These are phyloP conservation scores for Tubulanus polymorphus DNA, from an alignment of 2,888 invertebrate genomes.

Conservation along the genomic window DNA sequence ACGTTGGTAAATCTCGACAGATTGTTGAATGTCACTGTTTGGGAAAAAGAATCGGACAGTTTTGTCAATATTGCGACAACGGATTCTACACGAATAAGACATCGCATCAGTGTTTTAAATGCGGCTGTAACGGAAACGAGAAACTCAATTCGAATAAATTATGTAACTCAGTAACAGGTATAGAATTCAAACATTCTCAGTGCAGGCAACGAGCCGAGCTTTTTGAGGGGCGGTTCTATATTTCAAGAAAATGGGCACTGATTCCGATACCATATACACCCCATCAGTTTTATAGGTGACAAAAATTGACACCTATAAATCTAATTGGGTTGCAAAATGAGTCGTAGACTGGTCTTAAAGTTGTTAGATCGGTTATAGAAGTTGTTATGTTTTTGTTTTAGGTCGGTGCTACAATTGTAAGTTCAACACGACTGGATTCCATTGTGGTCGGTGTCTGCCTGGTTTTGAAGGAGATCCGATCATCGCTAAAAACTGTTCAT, in stretches of 20 bases:
- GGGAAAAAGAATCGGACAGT: not conserved
- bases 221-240: too few species aligned
- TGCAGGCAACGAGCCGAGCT: not conserved
- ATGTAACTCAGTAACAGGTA: not conserved
- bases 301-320: too few species aligned
- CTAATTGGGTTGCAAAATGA: too few species aligned
- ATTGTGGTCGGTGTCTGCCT: constrained; percentile 34
- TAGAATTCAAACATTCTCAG: not conserved
- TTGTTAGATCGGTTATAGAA: not conserved
- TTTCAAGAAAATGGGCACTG: too few species aligned
- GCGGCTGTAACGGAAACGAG: not conserved
- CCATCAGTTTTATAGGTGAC: too few species aligned
- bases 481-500: constrained; percentile 24
- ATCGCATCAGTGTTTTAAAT: not conserved
- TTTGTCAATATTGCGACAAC: not conserved
- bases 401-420: constrained; percentile 29
- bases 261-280: too few species aligned
- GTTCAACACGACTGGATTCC: constrained; percentile 35
- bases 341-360: not conserved
- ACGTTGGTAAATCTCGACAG: too few species aligned
- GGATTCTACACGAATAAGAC: not conserved
- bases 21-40: not conserved
- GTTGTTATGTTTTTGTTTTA: constrained; percentile 8
- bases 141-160: not conserved
- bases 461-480: constrained; percentile 33